phyloP scores from a whole-genome alignment of 2,113 vertebrate species.

The Takifugu flavidus region DNA sequence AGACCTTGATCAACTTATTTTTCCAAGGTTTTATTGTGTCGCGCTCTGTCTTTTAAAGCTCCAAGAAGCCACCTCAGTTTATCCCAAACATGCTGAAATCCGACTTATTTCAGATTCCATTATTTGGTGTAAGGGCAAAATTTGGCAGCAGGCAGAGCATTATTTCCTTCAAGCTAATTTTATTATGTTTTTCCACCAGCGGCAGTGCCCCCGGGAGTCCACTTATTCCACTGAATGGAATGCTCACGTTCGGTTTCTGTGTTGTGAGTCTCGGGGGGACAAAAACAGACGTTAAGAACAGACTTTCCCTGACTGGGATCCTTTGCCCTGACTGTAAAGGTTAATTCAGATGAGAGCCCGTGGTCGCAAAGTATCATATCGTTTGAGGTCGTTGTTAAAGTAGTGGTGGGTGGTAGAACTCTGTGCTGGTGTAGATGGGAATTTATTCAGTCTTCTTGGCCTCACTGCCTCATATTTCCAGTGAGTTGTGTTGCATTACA shows the following conservation, averaged over 20 bases:
- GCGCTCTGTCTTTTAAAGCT: too few species aligned
- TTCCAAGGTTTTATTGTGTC: too few species aligned
- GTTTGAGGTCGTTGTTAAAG: constrained; percentile 41
- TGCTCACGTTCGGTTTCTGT: constrained; percentile 44
- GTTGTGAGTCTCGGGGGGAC: constrained; percentile 37
- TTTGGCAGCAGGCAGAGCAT: background rate
- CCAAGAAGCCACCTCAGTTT: too few species aligned
- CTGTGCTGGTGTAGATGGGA: background rate
- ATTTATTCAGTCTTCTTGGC: background rate
- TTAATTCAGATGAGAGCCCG: constrained; percentile 52
- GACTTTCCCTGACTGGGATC: constrained; percentile 56
- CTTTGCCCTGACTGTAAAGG: constrained; percentile 40
- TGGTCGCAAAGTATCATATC: constrained; percentile 34
- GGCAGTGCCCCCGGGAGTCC: constrained; percentile 13
- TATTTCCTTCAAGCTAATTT: background rate
- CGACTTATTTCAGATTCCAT: background rate
- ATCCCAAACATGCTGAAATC: background rate
- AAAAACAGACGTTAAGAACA: constrained; percentile 43
- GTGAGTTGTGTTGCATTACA: background rate
- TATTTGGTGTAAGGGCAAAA: background rate
- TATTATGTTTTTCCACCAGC: background rate
- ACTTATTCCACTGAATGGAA: constrained; percentile 44
- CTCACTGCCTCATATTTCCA: too few species aligned
- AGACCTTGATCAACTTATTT: too few species aligned
- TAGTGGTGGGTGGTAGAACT: background rate